A percentile compares a stretch with the other conserved stretches of the same genome.
Conservation (phyloP, 1,140 invertebrate genomes). For the Drosophila grimshawi region DNA sequence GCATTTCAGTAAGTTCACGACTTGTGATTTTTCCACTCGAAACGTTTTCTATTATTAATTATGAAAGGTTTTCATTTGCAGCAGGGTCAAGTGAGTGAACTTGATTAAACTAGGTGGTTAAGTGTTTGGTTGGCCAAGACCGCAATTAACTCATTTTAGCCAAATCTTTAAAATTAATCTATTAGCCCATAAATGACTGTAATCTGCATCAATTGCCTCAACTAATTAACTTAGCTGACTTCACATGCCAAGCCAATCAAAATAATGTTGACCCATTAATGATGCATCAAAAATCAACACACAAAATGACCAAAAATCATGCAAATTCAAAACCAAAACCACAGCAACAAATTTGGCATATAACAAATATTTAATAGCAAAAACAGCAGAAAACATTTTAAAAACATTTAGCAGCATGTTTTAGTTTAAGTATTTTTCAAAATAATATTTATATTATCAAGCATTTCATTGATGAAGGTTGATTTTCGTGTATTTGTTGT, state of each 20-base stretch:
- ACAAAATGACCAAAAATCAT: conserved; percentile 25
- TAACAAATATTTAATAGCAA: conserved; percentile 46
- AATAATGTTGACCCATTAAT: conserved; percentile 57
- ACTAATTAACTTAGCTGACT: conserved; percentile 27
- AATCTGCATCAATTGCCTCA: conserved; percentile 23
- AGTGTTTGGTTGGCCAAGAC: not conserved
- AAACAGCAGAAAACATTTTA: conserved; percentile 48
- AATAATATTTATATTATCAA: conserved; percentile 49
- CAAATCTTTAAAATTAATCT: conserved; percentile 55
- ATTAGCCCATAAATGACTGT: conserved; percentile 39
- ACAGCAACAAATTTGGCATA: conserved; percentile 36
- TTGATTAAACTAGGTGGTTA: conserved; percentile 3
- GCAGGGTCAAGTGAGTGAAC: not conserved
- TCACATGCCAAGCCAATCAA: conserved; percentile 32
- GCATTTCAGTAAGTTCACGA: conserved; percentile 63
- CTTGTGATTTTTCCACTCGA: conserved; percentile 70
- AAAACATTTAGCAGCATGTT: conserved; percentile 30
- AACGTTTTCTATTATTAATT: conserved; percentile 67
- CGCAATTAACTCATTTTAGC: conserved; percentile 17
- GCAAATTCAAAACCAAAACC: conserved; percentile 21
- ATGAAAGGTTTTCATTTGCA: conserved; percentile 44
- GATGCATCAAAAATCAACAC: conserved; percentile 46
- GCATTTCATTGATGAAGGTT: conserved; percentile 60
- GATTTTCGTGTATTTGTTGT: conserved; percentile 32
- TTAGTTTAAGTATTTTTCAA: conserved; percentile 34